Conservation (phyloP, 2,888 invertebrate genomes). For the Ophion costatus region DNA sequence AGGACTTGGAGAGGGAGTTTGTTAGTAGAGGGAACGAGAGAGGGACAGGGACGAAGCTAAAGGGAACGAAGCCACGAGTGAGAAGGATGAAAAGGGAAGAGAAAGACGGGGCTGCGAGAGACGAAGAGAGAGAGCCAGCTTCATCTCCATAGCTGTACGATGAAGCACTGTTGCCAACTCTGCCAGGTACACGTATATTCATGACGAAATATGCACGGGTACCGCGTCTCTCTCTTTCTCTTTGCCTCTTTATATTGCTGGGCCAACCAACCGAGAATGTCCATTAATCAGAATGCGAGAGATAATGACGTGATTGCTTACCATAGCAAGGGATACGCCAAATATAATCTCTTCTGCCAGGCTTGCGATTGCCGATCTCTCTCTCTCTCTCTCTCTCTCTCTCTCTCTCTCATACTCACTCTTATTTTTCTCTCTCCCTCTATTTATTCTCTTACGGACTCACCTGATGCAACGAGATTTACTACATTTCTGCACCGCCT, state of each 20-base stretch:
- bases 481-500: background rate
- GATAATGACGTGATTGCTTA: constrained; percentile 15
- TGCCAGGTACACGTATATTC: background rate
- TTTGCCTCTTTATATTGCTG: background rate
- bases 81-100: too few relatives aligned
- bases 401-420: background rate
- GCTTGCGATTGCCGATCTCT: background rate
- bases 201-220: background rate
- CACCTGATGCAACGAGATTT: constrained; percentile 7
- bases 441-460: background rate
- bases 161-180: background rate
- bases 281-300: constrained; percentile 20
- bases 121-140: background rate
- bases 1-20: background rate
- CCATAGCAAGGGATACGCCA: background rate
- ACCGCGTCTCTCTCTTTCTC: background rate
- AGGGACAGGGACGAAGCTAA: background rate
- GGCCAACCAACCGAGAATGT: constrained; percentile 8
- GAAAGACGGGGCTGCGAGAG: too few relatives aligned
- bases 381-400: background rate
- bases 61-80: background rate
- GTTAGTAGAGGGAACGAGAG: background rate
- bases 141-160: background rate
- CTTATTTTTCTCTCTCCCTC: background rate
- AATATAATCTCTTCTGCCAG: constrained; percentile 5